A percentile compares a stretch with the other conserved stretches of the same genome.
Conservation (phyloP, 2,888 invertebrate species). For the Coleophora flavipennella region DNA sequence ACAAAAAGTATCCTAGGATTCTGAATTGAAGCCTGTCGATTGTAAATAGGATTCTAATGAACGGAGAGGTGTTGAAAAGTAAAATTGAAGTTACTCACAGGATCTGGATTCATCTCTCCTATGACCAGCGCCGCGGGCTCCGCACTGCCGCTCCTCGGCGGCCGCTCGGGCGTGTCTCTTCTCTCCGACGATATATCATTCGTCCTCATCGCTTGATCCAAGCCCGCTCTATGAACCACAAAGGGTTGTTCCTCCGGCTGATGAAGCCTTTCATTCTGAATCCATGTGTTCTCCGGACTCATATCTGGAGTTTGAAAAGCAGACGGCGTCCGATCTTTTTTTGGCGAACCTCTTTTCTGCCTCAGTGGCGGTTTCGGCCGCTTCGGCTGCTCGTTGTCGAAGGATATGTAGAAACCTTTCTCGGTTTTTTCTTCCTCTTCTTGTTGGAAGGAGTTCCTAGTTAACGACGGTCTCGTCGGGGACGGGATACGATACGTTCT, state of each 20-base stretch:
- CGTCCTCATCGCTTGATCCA: conserved; percentile 21
- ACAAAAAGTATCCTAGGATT: too few relatives aligned
- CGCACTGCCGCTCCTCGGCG: conserved; percentile 23
- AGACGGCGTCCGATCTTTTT: conserved; percentile 74
- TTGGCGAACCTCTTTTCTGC: conserved; percentile 81
- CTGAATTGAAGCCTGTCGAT: too few relatives aligned
- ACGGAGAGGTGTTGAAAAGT: too few relatives aligned
- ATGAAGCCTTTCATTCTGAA: conserved; percentile 22
- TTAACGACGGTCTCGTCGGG: conserved; percentile 82
- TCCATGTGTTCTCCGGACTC: conserved; percentile 42
- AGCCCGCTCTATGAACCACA: conserved; percentile 27
- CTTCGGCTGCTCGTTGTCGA: conserved; percentile 90
- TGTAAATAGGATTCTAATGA: too few relatives aligned
- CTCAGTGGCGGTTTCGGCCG: conserved; percentile 91
- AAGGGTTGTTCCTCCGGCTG: conserved; percentile 31
- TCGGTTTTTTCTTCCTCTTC: conserved; percentile 52
- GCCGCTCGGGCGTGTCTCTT: conserved; percentile 33
- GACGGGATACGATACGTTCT: conserved; percentile 92
- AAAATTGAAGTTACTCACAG: conserved; percentile 30
- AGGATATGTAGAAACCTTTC: conserved; percentile 94
- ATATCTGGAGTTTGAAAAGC: conserved; percentile 43
- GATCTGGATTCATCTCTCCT: conserved; percentile 56
- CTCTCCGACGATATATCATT: conserved; percentile 29
- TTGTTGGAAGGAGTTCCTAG: conserved; percentile 80
- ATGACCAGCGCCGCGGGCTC: conserved; percentile 59